Conservation (phyloP, 1,140 invertebrate species). For the Chrysomallon squamiferum region DNA sequence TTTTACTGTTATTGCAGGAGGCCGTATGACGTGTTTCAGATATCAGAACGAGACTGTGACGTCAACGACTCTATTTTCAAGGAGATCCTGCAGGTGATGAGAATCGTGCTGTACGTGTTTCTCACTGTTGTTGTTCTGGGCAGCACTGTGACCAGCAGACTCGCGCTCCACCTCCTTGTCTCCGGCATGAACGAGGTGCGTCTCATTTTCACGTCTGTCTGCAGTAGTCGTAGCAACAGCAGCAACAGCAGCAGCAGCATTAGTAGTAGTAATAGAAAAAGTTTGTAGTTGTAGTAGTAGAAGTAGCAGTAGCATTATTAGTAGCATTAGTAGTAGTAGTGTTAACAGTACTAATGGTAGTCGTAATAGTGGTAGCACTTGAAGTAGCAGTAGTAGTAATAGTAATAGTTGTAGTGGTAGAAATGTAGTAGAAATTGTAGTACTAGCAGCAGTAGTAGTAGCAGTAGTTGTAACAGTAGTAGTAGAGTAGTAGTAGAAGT, state of each 20-base stretch:
- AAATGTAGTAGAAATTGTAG: too few relatives aligned
- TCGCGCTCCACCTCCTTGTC: constrained; percentile 48
- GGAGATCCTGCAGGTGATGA: constrained; percentile 51
- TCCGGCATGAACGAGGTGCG: constrained; percentile 49
- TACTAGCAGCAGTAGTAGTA: too few relatives aligned
- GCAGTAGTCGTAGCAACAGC: background rate
- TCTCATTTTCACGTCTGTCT: background rate
- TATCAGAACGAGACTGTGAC: constrained; percentile 51
- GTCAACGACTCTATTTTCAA: constrained; percentile 51
- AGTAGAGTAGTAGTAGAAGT: too few relatives aligned
- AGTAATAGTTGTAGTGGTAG: too few relatives aligned
- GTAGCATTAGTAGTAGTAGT: too few relatives aligned
- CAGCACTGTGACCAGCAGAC: constrained; percentile 39
- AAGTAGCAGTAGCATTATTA: too few relatives aligned
- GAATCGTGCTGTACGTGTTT: constrained; percentile 45
- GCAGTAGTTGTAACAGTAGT: too few relatives aligned
- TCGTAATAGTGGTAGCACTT: too few relatives aligned
- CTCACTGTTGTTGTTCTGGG: constrained; percentile 41
- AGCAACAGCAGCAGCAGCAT: background rate
- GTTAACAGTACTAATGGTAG: too few relatives aligned
- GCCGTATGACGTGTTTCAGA: constrained; percentile 54
- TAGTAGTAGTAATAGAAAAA: too few relatives aligned
- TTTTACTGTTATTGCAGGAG: constrained; percentile 40
- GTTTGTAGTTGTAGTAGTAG: too few relatives aligned
- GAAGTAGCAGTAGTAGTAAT: too few relatives aligned